Percentiles rank a stretch among this genome's conserved stretches.
Evolutionary conservation across 2,113 vertebrate species (phyloP).

Genomic region (Rhabdornis inornatus): DNA sequence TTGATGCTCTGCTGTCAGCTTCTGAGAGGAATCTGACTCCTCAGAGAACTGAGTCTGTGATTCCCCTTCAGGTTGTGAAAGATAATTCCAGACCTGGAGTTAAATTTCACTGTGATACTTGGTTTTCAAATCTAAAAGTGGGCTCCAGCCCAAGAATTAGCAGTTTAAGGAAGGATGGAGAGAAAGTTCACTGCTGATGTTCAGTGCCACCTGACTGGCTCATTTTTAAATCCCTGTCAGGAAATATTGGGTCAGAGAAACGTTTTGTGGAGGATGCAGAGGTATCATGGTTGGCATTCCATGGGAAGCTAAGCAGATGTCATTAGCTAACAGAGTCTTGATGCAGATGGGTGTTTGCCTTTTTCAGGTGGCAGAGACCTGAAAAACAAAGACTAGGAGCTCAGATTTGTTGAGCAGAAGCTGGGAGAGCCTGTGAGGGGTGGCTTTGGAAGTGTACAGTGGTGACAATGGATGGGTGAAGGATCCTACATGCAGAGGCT

Average conservation of each 20-base stretch:
- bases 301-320: not conserved
- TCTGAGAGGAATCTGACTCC: not conserved
- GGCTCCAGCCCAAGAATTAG: not conserved
- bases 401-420: not conserved
- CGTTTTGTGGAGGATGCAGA: not conserved
- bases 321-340: not conserved
- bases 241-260: not conserved
- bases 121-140: not conserved
- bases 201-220: not conserved
- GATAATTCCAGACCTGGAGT: not conserved
- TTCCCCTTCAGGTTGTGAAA: not conserved
- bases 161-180: not conserved
- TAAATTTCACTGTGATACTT: not conserved
- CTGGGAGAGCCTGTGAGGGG: not conserved
- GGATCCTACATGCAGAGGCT: not conserved
- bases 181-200: not conserved
- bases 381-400: not conserved
- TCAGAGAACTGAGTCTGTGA: not conserved
- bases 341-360: not conserved
- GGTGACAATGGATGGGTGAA: not conserved
- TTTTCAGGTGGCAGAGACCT: not conserved
- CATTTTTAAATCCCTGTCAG: not conserved
- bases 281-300: not conserved
- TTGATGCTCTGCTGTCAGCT: not conserved
- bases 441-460: not conserved